These are phyloP conservation scores for Philereme vetulata DNA, from an alignment of 2,888 invertebrate genomes.

Conservation along the genomic window DNA sequence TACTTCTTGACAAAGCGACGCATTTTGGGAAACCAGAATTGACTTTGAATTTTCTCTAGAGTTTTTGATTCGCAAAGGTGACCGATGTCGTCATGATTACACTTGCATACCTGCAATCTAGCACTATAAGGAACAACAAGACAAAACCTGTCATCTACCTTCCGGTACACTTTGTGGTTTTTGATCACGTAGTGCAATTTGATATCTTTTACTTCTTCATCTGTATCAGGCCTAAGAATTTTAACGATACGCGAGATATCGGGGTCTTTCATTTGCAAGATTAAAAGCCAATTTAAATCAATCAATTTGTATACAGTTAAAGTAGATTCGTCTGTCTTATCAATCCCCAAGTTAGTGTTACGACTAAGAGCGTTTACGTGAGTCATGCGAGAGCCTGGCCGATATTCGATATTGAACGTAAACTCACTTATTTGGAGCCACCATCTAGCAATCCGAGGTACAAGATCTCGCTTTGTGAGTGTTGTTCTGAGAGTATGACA, in stretches of 20 bases:
- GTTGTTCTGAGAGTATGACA: no score
- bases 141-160: constrained; percentile 25
- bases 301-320: neutral
- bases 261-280: constrained; percentile 1
- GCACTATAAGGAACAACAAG: constrained; percentile 50
- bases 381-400: constrained; percentile 1
- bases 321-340: neutral
- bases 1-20: constrained; percentile 45
- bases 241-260: constrained; percentile 1
- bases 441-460: neutral
- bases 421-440: constrained; percentile 7
- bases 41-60: no score
- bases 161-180: constrained; percentile 29
- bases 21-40: no score
- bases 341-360: neutral
- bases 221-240: constrained; percentile 19
- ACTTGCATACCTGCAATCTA: neutral
- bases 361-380: constrained; percentile 10
- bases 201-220: constrained; percentile 26
- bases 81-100: no score
- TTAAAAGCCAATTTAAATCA: neutral
- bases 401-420: constrained; percentile 5
- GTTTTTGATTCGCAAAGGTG: no score
- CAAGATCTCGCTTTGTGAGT: no score
- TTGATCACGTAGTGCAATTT: constrained; percentile 33